Evolutionary conservation across 2,888 invertebrate species (phyloP).

Genomic region (Argynnis bischoffii): DNA sequence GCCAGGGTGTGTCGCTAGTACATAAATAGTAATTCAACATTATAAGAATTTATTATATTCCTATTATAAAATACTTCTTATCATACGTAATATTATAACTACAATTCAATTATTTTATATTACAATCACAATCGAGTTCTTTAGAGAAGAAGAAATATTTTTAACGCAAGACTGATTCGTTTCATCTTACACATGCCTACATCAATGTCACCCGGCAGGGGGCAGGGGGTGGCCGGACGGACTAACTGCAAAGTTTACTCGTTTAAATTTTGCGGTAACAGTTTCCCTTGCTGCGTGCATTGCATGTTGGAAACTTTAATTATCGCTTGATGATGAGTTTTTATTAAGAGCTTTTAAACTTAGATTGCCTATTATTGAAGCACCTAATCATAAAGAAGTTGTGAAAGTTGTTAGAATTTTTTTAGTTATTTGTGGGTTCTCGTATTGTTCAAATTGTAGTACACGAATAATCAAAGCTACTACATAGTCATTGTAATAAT

Average conservation of each 20-base stretch:
- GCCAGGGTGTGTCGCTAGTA: too few relatives aligned
- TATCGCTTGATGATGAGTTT: constrained; percentile 61
- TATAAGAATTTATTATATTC: too few relatives aligned
- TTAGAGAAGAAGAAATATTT: constrained; percentile 13
- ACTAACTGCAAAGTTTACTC: constrained; percentile 70
- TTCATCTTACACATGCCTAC: constrained; percentile 61
- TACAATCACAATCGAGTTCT: not conserved
- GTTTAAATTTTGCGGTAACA: constrained; percentile 78
- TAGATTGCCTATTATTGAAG: constrained; percentile 11
- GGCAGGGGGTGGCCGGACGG: constrained; percentile 61
- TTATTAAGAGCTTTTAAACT: constrained; percentile 37
- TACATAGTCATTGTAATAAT: not conserved
- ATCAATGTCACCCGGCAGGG: constrained; percentile 55
- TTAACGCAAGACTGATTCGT: constrained; percentile 22
- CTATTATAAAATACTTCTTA: not conserved
- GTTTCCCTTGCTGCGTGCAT: constrained; percentile 67
- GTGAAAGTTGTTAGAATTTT: not conserved
- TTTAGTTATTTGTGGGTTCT: not conserved
- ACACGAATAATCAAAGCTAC: not conserved
- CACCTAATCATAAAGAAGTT: not conserved
- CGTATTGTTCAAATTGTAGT: not conserved
- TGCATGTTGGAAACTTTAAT: constrained; percentile 68
- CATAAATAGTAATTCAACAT: too few relatives aligned
- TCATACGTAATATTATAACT: too few relatives aligned
- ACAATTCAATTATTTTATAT: not conserved